Evolutionary conservation across 2,797 vertebrate species (phyloP).

Genomic region (Phalloptychus januarius): DNA sequence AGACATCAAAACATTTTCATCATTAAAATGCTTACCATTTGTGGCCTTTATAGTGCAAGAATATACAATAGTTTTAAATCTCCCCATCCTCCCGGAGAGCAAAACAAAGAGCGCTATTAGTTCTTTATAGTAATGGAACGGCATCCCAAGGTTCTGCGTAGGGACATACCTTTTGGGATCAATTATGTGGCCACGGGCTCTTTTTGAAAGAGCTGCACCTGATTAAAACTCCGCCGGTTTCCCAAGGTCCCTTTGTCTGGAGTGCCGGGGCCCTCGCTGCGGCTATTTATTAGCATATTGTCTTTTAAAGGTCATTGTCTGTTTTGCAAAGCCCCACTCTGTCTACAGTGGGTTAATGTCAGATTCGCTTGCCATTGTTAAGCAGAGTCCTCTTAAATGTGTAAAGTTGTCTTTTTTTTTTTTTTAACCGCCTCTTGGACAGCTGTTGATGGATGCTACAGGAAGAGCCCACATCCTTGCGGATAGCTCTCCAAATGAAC

Average conservation of each 20-base stretch:
- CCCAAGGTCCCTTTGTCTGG: slow-evolving; percentile 79
- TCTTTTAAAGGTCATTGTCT: slow-evolving; percentile 83
- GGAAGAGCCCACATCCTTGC: slow-evolving; percentile 10
- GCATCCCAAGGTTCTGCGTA: slow-evolving; percentile 74
- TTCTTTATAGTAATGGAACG: slow-evolving; percentile 74
- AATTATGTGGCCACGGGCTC: slow-evolving; percentile 82
- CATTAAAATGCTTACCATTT: slow-evolving; percentile 83
- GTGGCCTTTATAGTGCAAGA: slow-evolving; percentile 75
- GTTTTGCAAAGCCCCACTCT: slow-evolving; percentile 78
- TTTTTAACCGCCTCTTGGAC: not conserved
- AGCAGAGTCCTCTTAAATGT: slow-evolving; percentile 44
- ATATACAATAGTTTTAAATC: slow-evolving; percentile 79
- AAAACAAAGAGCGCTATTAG: slow-evolving; percentile 77
- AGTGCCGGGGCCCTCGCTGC: slow-evolving; percentile 71
- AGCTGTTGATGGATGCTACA: slow-evolving; percentile 19
- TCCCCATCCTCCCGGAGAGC: slow-evolving; percentile 65
- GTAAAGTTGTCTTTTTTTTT: slow-evolving; percentile 37
- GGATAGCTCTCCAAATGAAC: slow-evolving; percentile 23
- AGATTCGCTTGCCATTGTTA: slow-evolving; percentile 72
- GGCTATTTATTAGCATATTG: slow-evolving; percentile 85
- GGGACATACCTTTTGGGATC: slow-evolving; percentile 85
- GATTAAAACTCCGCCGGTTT: slow-evolving; percentile 80
- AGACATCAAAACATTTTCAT: slow-evolving; percentile 80
- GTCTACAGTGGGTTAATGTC: slow-evolving; percentile 71
- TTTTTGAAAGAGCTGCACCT: slow-evolving; percentile 79